Evolutionary conservation across 2,888 invertebrate species (phyloP).

Genomic region (Amblyjoppa proteus): DNA sequence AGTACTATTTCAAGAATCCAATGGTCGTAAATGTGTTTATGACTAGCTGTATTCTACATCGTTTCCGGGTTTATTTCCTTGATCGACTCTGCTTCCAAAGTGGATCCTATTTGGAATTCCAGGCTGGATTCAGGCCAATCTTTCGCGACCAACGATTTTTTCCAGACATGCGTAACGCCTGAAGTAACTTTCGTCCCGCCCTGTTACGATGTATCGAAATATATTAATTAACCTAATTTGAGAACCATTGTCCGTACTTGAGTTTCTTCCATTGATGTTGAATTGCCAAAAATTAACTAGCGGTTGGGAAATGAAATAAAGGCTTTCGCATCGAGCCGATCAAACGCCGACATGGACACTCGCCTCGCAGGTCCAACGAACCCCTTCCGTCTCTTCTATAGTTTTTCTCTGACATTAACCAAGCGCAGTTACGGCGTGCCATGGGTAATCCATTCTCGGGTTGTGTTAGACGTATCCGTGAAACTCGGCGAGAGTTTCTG

Average conservation of each 20-base stretch:
- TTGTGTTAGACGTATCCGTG: not conserved
- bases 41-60: no score
- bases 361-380: slow-evolving; percentile 5
- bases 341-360: not conserved
- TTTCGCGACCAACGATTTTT: no score
- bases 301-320: not conserved
- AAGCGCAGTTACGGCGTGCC: not conserved
- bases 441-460: not conserved
- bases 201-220: not conserved
- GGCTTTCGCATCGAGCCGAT: not conserved
- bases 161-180: no score
- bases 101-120: no score
- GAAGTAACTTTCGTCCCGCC: not conserved
- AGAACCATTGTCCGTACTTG: not conserved
- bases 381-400: not conserved
- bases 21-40: no score
- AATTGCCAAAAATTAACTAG: not conserved
- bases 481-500: slow-evolving; percentile 8
- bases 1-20: no score
- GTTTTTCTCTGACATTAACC: not conserved
- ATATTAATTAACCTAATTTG: not conserved
- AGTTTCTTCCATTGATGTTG: not conserved
- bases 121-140: no score
- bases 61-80: no score
- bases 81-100: no score